A percentile compares a stretch with the other conserved stretches of the same genome.
These are phyloP conservation scores for Chloroclystis v-ata DNA, from an alignment of 2,888 invertebrate genomes.

Conservation along the genomic window DNA sequence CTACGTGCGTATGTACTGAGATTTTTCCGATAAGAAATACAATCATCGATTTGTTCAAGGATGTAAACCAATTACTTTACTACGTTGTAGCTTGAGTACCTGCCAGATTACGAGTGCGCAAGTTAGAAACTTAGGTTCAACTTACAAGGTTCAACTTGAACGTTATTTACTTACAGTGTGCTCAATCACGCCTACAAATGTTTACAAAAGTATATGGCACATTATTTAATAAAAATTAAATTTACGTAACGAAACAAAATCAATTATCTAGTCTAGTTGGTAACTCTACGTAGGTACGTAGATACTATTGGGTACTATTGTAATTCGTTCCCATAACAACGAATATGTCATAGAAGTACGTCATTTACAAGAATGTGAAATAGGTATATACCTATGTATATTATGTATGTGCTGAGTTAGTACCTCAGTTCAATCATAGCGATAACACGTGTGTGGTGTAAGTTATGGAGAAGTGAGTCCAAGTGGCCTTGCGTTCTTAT, in stretches of 20 bases:
- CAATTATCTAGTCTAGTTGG: too few relatives aligned
- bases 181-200: too few relatives aligned
- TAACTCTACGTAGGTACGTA: too few relatives aligned
- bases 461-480: too few relatives aligned
- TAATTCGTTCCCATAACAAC: too few relatives aligned
- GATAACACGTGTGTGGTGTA: too few relatives aligned
- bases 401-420: slow-evolving; percentile 19
- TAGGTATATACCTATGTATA: slow-evolving; percentile 8
- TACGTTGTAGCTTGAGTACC: background rate
- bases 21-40: slow-evolving; percentile 12
- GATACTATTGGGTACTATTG: too few relatives aligned
- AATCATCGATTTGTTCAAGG: slow-evolving; percentile 9
- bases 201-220: too few relatives aligned
- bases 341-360: background rate
- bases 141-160: background rate
- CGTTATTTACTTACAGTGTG: background rate
- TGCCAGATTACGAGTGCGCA: background rate
- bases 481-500: too few relatives aligned
- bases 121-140: background rate
- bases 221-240: too few relatives aligned
- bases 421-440: background rate
- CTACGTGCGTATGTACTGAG: background rate
- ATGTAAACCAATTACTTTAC: slow-evolving; percentile 6
- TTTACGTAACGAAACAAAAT: too few relatives aligned
- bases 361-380: background rate